Conservation (phyloP, 2,113 vertebrate species). For the Oenanthe melanoleuca region DNA sequence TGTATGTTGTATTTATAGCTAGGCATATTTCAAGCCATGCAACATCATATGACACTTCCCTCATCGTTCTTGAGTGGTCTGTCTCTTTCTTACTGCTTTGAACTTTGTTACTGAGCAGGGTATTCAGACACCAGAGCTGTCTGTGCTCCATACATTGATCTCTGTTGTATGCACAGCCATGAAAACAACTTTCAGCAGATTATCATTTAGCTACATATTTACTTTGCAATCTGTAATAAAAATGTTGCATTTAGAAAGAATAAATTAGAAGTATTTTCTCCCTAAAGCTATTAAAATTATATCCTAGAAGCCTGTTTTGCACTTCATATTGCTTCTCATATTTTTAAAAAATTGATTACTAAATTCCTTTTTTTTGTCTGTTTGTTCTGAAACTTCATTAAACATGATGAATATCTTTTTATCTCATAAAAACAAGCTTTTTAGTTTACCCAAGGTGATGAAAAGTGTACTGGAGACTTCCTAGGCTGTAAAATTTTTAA, state of each 20-base stretch:
- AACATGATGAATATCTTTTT: not conserved
- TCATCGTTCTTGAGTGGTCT: not conserved
- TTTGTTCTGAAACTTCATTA: not conserved
- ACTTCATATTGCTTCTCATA: not conserved
- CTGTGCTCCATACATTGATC: not conserved
- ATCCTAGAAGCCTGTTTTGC: not conserved
- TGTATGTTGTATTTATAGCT: not conserved
- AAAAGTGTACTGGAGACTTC: not conserved
- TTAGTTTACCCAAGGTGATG: not conserved
- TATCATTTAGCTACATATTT: not conserved
- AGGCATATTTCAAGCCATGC: not conserved
- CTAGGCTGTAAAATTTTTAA: not conserved
- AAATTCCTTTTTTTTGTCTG: not conserved
- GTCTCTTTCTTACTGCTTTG: not conserved
- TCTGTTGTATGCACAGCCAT: not conserved
- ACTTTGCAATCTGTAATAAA: not conserved
- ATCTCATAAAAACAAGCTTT: conserved; percentile 1
- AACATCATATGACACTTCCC: not conserved
- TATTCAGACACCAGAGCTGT: not conserved
- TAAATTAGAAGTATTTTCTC: not conserved
- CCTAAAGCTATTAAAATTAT: not conserved
- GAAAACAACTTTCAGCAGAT: not conserved
- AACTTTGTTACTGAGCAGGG: not conserved
- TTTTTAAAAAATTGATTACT: not conserved
- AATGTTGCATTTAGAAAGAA: not conserved